Conservation (phyloP, 2,888 invertebrate species). For the Diachrysia chrysitis region DNA sequence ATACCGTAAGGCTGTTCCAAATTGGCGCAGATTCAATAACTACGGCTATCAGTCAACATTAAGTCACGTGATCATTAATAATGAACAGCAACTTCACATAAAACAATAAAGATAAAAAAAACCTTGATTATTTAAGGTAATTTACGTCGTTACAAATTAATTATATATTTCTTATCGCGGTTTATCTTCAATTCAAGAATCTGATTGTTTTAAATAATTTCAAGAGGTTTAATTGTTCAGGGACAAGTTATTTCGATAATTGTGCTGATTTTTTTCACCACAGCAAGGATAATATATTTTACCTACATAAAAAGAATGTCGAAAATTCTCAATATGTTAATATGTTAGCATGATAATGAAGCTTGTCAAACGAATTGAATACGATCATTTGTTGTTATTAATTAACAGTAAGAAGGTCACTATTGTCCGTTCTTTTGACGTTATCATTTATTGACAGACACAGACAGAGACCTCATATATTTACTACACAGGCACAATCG, state of each 20-base stretch:
- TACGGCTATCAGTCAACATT: not conserved
- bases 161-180: not conserved
- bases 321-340: no score
- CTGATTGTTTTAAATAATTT: not conserved
- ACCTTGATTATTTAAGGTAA: not conserved
- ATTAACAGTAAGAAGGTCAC: no score
- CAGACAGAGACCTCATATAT: no score
- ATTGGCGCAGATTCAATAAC: not conserved
- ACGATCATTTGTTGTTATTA: no score
- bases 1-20: not conserved
- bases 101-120: not conserved
- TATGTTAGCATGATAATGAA: no score
- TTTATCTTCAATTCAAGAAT: not conserved
- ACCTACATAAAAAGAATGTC: no score
- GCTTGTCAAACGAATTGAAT: no score
- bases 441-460: no score
- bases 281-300: not conserved
- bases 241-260: not conserved
- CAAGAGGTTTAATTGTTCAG: no score
- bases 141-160: not conserved
- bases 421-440: no score
- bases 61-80: not conserved
- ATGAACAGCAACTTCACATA: not conserved
- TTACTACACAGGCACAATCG: no score
- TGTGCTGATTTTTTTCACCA: not conserved